Evolutionary conservation across 1,140 invertebrate genomes (phyloP), one percentile per base, ranked within the genome.

Genomic region (Aleiodes sp.): DNA sequence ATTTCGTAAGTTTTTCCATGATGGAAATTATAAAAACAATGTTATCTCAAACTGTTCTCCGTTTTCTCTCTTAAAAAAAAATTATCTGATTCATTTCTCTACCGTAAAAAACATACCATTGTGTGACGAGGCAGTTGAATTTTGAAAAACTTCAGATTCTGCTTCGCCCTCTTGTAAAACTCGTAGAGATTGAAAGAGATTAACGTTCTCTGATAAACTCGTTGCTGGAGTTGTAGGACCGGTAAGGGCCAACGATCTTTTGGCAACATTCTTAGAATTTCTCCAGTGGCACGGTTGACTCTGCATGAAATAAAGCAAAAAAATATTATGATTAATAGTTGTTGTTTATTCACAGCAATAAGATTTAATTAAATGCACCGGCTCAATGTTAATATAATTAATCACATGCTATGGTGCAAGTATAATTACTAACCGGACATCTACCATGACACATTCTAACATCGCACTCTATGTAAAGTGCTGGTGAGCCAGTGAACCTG

Each of bases 391-490:
- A 35, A 35, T 6, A 35, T 52, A 12, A 52, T 52, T 9, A 52
- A 52, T 52, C 46, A 52, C n/a, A 12, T 12, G 16, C 14, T 52
- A 73, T 3, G 16, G n/a, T n/a, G n/a, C n/a, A n/a, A n/a, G n/a
- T n/a, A n/a, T n/a, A 57, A 63, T 73, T 46, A 88, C 89, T 91
- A 87, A 97, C 95, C 71, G 94, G 94, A 88, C 96, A 97, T 76
- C 94, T 88, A 65, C 95, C 95, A 82, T 97, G 95, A 82, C 96
- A 98, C 95, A 97, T 97, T 66, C 95, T 88, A 31, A 97, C 95
- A 82, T 97, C 95, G 78, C 96, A 97, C 85, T 97, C 95, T 68
- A 97, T 95, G 85, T 98, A 98, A 0, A 98, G 88, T 3, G 95
- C 95, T 1, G 95, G 95, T 0, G 94, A 96, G 7, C 95, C 95